Evolutionary conservation across 2,113 vertebrate species (phyloP), one percentile per base, ranked within the genome.

Genomic region (Forbesichthys agassizii): DNA sequence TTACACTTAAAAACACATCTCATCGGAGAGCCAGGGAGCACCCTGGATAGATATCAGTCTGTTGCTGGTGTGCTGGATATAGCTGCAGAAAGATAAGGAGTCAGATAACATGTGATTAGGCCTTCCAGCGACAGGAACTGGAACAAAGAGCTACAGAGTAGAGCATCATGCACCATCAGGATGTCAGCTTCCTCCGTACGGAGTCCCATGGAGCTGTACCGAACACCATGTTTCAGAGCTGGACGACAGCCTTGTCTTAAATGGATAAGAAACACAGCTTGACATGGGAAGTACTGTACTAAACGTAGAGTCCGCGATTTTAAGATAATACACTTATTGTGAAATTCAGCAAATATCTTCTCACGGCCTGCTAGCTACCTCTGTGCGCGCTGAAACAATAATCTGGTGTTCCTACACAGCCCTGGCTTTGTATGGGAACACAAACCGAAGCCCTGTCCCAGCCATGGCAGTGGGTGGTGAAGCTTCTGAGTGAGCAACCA

Each of bases 31-130:
- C 27, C 52, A 48, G 12, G 14, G 36, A 56, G 33, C 54, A 11
- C 11, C 77, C 72, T 84, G 86, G 82, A 70, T 62, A 59, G 61
- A 77, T 48, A 66, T 86, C 74, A 75, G 66, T 80, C 70, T 48
- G 18, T 13, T 0, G 1, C 16, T 16, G 48, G 55, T 48, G 13
- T 2, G 27, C 27, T 27, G 27, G 2, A 27, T 1, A 27, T 27
- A 27, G 27, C 27, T 27, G 27, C 27, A 27, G 27, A 27, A 27
- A 27, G 74, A 77, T 61, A 27, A 46, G 54, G 55, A 67, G 54
- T 27, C 56, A 47, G 80, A 84, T 83, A 75, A 81, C 56, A 59
- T 9, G 46, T 48, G 48, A 71, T 48, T 52, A 64, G 27, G 27
- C 27, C 27, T 27, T 27, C 27, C 27, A 27, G 27, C 2, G 27